Percentiles rank a stretch among this genome's conserved stretches.
Evolutionary conservation across 2,113 vertebrate genomes (phyloP).

Genomic region (Actenoides lindsayi): DNA sequence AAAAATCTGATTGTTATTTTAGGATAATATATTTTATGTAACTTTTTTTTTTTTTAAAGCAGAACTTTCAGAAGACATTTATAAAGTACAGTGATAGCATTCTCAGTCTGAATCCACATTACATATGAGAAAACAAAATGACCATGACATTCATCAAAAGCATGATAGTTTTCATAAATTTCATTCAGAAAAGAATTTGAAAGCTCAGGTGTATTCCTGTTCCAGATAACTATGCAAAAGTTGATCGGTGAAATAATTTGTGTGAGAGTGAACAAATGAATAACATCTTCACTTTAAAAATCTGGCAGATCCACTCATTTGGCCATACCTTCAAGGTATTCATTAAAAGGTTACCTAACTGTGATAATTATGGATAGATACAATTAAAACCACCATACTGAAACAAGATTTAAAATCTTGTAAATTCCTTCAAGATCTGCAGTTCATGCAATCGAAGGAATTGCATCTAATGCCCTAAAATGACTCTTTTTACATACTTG

Average conservation of each 20-base stretch:
- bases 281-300: background rate
- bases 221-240: background rate
- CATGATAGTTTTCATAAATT: background rate
- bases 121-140: background rate
- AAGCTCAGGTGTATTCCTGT: background rate
- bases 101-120: background rate
- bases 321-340: background rate
- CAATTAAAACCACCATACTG: background rate
- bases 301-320: background rate
- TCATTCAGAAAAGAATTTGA: background rate
- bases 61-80: background rate
- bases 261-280: background rate
- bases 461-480: background rate
- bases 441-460: background rate
- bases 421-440: background rate
- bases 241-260: background rate
- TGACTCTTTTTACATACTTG: background rate
- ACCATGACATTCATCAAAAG: background rate
- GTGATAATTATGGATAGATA: background rate
- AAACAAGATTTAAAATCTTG: background rate
- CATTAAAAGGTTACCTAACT: background rate
- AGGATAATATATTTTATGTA: background rate
- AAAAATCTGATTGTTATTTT: background rate
- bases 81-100: background rate
- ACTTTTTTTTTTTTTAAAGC: background rate